Base-by-base conservation (phyloP, 2,113 vertebrate species). In the Xiphophorus hellerii region DNA sequence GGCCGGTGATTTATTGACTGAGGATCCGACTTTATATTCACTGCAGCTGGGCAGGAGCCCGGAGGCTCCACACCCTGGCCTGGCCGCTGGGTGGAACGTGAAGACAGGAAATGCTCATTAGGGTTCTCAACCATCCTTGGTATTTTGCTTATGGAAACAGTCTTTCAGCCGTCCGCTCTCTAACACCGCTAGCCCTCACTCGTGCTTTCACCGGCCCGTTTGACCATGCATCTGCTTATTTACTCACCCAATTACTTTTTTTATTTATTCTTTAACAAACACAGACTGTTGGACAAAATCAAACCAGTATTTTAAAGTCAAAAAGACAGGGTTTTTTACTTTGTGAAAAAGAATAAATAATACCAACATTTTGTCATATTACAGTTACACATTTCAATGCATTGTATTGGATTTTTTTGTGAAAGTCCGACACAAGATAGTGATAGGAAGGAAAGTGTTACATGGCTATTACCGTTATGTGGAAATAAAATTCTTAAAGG, bases 1-100 rank as follows among this genome's bases (percentile, higher is more conserved):
- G 54, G 69, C 35, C 37, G 48, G 42, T 71, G 86, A 87, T 84
- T 91, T 89, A 91, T 89, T 48, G 92, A 92, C 83, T 77, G 4
- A 58, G 66, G 80, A 84, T 73, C 54, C 1, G 33, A 74, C 79
- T 85, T 77, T 68, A 73, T 30, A 81, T 88, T 85, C 81, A 63
- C 73, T 14, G 84, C 76, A 75, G 71, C 74, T 77, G 39, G 68
- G 62, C 69, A 5, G 74, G 65, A 44, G 70, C 80, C 80, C 27
- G 62, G n/a, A 48, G 82, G 82, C 68, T 75, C 42, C 14, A 9
- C 17, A 71, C 70, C 76, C 78, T 64, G 27, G 3, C 62, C 35
- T 14, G 27, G 3, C 62, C 35, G 11, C 76, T 20, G 37, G 60
- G 67, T 42, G 39, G n/a, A 33, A 17, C 51, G 37, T 4, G 33